These are phyloP conservation scores for Oreotragus oreotragus DNA, from an alignment of 2,113 vertebrate species.

Conservation along the genomic window DNA sequence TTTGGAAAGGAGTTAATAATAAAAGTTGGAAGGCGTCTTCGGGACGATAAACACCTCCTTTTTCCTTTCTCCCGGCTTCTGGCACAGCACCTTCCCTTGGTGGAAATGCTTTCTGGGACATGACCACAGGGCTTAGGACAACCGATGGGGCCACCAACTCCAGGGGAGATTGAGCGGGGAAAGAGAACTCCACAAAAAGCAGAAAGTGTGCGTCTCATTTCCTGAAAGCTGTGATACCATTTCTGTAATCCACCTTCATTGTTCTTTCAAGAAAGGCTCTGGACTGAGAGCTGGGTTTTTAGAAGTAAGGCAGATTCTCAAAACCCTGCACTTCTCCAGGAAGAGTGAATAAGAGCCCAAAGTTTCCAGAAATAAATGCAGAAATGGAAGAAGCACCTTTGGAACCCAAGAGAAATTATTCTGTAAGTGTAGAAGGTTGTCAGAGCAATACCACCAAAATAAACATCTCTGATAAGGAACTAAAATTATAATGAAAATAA, in stretches of 20 bases:
- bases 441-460: neutral
- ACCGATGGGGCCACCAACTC: neutral
- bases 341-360: neutral
- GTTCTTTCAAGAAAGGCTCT: neutral
- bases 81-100: constrained; percentile 3
- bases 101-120: constrained; percentile 43
- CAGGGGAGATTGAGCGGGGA: fast-evolving
- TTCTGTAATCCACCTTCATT: neutral
- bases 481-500: neutral
- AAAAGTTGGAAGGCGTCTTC: constrained; percentile 54
- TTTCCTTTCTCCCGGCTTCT: constrained; percentile 32
- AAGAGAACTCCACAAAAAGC: neutral
- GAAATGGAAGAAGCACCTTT: neutral
- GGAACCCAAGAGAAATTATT: neutral
- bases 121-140: neutral
- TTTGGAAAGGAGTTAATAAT: constrained; percentile 63
- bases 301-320: neutral
- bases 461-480: neutral
- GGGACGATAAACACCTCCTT: constrained; percentile 63
- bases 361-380: constrained; percentile 15
- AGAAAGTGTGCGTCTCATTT: neutral
- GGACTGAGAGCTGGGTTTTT: neutral
- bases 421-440: neutral
- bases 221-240: neutral
- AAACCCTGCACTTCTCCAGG: neutral